Conservation (phyloP, 1,140 invertebrate species). For the Drosophila melanogaster region Release_6_plus_ISO1_MT NC_004354.4:8610001-8610500, state of each 20-base stretch:
- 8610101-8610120: constrained; percentile 49
- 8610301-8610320: constrained; percentile 4
- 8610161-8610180: constrained; percentile 70
- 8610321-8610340: not conserved
- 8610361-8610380: too few relatives aligned
- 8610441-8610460: constrained; percentile 55
- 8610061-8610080: constrained; percentile 46
- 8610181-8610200: constrained; percentile 33
- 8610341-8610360: not conserved
- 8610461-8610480: constrained; percentile 35
- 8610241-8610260: constrained; percentile 57
- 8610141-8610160: constrained; percentile 68
- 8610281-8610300: constrained; percentile 59
- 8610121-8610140: constrained; percentile 62
- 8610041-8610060: constrained; percentile 51
- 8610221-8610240: constrained; percentile 28
- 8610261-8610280: constrained; percentile 68
- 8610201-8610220: constrained; percentile 19
- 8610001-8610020: constrained; percentile 4
- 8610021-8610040: not conserved
- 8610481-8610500: constrained; percentile 38
- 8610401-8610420: constrained; percentile 49
- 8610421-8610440: constrained; percentile 76
- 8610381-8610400: not conserved
- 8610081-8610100: constrained; percentile 61